phyloP scores from a whole-genome alignment of 2,113 vertebrate species.

The Piliocolobus tephrosceles region DNA sequence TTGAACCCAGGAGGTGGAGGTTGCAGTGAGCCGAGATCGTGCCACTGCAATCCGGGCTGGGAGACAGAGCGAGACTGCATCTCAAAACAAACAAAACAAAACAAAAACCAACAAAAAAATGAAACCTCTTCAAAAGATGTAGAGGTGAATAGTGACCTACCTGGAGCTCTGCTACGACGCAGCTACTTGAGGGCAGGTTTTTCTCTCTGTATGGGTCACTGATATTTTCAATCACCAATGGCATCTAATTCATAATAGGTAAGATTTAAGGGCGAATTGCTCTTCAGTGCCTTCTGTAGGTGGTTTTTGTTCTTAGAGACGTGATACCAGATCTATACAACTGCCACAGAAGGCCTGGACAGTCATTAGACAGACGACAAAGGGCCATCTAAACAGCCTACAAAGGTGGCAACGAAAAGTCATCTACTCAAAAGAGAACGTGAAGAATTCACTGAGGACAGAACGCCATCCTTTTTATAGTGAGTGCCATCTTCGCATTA shows the following conservation, averaged over 20 bases:
- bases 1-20: too few relatives aligned
- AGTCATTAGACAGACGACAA: neutral
- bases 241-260: neutral
- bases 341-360: neutral
- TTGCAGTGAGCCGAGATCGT: too few relatives aligned
- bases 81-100: neutral
- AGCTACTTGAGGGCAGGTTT: too few relatives aligned
- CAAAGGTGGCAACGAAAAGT: neutral
- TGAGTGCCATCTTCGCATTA: neutral
- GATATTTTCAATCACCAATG: neutral
- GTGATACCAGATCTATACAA: neutral
- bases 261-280: neutral
- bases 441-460: neutral
- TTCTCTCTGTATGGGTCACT: neutral
- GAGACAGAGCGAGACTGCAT: too few relatives aligned
- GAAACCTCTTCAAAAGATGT: neutral
- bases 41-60: too few relatives aligned
- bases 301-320: neutral
- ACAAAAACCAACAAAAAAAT: neutral
- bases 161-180: neutral
- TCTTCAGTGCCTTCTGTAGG: accelerated
- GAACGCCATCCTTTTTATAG: neutral
- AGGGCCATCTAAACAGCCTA: neutral
- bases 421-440: neutral
- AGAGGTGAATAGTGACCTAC: neutral